These are phyloP conservation scores for Cnemophilus loriae DNA, from an alignment of 2,113 vertebrate genomes.

Conservation along the genomic window DNA sequence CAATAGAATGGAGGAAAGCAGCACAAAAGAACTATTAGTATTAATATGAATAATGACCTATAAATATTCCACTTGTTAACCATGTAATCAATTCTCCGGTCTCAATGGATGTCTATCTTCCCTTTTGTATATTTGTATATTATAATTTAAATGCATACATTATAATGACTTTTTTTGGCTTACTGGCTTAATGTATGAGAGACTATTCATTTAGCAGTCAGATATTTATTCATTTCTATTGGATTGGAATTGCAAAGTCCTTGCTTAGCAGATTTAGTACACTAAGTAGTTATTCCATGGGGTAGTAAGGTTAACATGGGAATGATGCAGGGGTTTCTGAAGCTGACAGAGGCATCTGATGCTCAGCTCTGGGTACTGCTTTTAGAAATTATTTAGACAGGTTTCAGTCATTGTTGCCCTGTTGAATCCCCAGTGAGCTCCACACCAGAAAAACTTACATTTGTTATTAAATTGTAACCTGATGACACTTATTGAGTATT, in stretches of 20 bases:
- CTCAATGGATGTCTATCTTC: constrained; percentile 35
- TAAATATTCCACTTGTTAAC: constrained; percentile 59
- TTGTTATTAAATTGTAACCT: background rate
- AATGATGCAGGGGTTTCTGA: background rate
- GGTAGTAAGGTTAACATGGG: background rate
- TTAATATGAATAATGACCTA: constrained; percentile 55
- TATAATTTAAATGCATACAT: constrained; percentile 58
- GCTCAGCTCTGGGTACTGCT: background rate
- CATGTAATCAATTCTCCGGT: constrained; percentile 52
- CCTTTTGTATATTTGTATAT: constrained; percentile 37
- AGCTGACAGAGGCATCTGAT: constrained; percentile 36
- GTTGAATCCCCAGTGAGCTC: background rate
- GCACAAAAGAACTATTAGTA: constrained; percentile 26
- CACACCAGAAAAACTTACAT: background rate
- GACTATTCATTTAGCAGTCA: constrained; percentile 46
- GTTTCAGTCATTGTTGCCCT: background rate
- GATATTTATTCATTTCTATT: constrained; percentile 44
- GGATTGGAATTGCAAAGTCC: constrained; percentile 36
- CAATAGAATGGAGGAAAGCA: background rate
- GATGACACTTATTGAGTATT: background rate
- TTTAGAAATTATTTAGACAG: background rate
- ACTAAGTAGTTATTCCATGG: constrained; percentile 2
- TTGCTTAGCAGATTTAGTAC: constrained; percentile 7
- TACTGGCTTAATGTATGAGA: constrained; percentile 9
- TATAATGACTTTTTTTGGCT: constrained; percentile 33